Base-by-base conservation (phyloP, 2,113 vertebrate species). In the Strix uralensis region DNA sequence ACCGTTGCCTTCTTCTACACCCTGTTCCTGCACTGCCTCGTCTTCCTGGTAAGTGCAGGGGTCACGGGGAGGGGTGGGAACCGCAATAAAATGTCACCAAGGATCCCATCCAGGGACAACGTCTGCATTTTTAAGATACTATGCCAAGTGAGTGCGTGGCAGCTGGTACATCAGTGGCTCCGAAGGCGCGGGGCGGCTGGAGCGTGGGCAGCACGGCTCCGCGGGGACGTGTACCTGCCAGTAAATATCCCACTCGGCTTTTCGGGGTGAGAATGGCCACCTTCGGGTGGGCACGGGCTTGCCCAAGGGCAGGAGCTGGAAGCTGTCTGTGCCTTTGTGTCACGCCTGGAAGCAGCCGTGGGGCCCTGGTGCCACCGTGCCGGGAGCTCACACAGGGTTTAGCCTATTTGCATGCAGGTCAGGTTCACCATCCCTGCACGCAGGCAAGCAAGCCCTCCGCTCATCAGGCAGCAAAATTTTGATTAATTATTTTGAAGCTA, bases 1-100 rank as follows among this genome's bases (percentile, higher is more conserved):
- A 99, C 99, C 25, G 49, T 99, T 14, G 99, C 99, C 73, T 99
- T 99, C 98, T 99, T 99, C 98, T 99, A 99, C 98, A 99, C 99
- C 1, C 97, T 99, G 40, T 96, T 99, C 79, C 98, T 99, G 86
- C 99, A 99, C 72, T 99, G 99, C 95, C 94, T 99, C 67, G 98
- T 99, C 92, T 99, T 99, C 95, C 97, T 99, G 98, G 99, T 99
- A 86, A 98, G 98, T 58, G 18, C 3, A 4, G 11, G 66, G 29
- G n/a, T 6, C 52, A 2, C 4, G 2, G 14, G 0, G 11, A 2
- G 25, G 47, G 29, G 5, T 13, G 57, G 58, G 38, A 36, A 51
- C 70, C 10, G 16, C 5, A 2, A 3, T 2, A 4, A 71, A 61
- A 70, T 15, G 23, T 0, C 36, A 4, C 1, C 70, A 44, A 10